phyloP scores from a whole-genome alignment of 2,888 invertebrate genomes.

The Trichogramma evanescens region DNA sequence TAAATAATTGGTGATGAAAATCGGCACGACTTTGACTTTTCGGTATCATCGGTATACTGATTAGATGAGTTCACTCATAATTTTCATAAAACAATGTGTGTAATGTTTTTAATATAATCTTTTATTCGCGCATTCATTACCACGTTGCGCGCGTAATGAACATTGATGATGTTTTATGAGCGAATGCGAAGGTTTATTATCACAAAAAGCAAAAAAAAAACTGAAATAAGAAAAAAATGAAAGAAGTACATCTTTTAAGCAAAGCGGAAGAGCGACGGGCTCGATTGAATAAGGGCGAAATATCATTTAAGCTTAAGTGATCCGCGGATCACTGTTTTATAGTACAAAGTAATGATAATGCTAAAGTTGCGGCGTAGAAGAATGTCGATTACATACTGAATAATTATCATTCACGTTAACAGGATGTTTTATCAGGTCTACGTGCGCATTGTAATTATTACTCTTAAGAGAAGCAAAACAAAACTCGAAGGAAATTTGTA shows the following conservation, averaged over 20 bases:
- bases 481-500: constrained; percentile 18
- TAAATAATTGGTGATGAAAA: neutral
- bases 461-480: constrained; percentile 7
- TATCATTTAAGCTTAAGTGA: constrained; percentile 20
- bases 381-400: constrained; percentile 28
- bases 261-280: constrained; percentile 15
- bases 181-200: constrained; percentile 12
- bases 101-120: constrained; percentile 9
- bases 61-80: constrained; percentile 13
- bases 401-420: neutral
- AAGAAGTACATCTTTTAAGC: constrained; percentile 9
- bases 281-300: constrained; percentile 6
- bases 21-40: constrained; percentile 1
- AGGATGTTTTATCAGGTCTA: constrained; percentile 5
- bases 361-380: constrained; percentile 33
- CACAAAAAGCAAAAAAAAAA: neutral
- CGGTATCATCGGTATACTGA: constrained; percentile 3
- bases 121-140: constrained; percentile 2
- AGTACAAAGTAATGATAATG: constrained; percentile 45
- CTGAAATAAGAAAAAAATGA: neutral
- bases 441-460: constrained; percentile 18
- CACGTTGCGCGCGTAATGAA: constrained; percentile 19
- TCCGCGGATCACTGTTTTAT: constrained; percentile 35
- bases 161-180: constrained; percentile 21
- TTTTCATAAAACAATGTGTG: constrained; percentile 18